Evolutionary conservation across 2,888 invertebrate species (phyloP).

Genomic region (Dexiosoma caninum): DNA sequence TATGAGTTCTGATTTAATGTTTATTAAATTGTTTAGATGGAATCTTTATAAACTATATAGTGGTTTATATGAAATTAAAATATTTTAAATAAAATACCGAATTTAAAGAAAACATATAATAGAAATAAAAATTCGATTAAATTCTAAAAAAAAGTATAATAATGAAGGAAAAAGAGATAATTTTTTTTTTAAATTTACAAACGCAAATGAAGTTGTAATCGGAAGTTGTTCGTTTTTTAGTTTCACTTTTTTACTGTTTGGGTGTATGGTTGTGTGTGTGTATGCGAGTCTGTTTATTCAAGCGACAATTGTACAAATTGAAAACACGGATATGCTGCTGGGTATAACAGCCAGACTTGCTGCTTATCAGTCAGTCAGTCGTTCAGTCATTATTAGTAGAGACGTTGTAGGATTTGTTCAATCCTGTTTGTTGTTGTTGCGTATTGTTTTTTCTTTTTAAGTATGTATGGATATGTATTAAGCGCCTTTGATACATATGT

Average conservation of each 20-base stretch:
- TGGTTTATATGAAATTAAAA: too few relatives aligned
- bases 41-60: too few relatives aligned
- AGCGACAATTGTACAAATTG: conserved; percentile 76
- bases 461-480: conserved; percentile 36
- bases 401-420: conserved; percentile 32
- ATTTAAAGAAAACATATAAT: too few relatives aligned
- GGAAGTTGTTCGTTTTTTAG: conserved; percentile 77
- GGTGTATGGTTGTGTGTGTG: too few relatives aligned
- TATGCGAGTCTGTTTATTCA: background rate
- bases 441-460: background rate
- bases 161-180: background rate
- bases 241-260: conserved; percentile 44
- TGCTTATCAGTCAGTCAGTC: conserved; percentile 62
- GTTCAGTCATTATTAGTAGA: conserved; percentile 37
- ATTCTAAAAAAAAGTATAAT: background rate
- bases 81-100: too few relatives aligned
- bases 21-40: too few relatives aligned
- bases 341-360: conserved; percentile 64
- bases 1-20: too few relatives aligned
- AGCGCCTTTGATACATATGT: conserved; percentile 70
- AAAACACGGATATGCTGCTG: conserved; percentile 73
- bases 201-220: conserved; percentile 74
- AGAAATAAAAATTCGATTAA: background rate
- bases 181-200: background rate
- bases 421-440: conserved; percentile 19